Conservation (phyloP, 2,888 invertebrate species). For the Amorpha juglandis region DNA sequence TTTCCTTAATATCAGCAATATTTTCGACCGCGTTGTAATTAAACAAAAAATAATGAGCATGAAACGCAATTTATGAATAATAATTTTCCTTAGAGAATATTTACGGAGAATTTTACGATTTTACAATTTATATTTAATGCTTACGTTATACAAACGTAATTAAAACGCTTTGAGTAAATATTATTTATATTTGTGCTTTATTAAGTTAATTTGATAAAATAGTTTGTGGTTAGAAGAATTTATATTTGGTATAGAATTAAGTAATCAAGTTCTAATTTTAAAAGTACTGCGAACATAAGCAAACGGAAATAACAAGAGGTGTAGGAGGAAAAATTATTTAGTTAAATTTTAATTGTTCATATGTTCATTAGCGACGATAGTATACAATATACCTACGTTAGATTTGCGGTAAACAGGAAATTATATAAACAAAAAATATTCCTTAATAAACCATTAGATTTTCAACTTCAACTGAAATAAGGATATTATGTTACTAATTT, state of each 20-base stretch:
- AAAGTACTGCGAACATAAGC: constrained; percentile 29
- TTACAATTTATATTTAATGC: neutral
- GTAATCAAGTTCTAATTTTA: constrained; percentile 11
- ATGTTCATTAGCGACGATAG: constrained; percentile 39
- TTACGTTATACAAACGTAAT: neutral
- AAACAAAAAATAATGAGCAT: neutral
- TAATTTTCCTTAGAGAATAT: neutral
- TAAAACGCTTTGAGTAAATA: neutral
- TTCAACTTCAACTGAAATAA: constrained; percentile 21
- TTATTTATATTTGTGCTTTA: neutral
- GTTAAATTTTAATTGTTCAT: constrained; percentile 37
- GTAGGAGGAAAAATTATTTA: constrained; percentile 41
- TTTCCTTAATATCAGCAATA: neutral
- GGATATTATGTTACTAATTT: constrained; percentile 29
- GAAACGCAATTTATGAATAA: neutral
- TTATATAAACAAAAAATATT: constrained; percentile 27
- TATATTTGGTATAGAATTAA: neutral
- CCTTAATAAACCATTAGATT: constrained; percentile 16
- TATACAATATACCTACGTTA: constrained; percentile 37
- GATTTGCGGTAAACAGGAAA: constrained; percentile 44
- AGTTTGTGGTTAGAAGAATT: constrained; percentile 20
- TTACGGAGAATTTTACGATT: neutral
- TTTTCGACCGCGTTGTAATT: neutral
- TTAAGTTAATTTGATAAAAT: constrained; percentile 27
- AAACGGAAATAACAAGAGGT: constrained; percentile 40